phyloP scores from a whole-genome alignment of 2,797 vertebrate species.

The Eutrigla gurnardus region DNA sequence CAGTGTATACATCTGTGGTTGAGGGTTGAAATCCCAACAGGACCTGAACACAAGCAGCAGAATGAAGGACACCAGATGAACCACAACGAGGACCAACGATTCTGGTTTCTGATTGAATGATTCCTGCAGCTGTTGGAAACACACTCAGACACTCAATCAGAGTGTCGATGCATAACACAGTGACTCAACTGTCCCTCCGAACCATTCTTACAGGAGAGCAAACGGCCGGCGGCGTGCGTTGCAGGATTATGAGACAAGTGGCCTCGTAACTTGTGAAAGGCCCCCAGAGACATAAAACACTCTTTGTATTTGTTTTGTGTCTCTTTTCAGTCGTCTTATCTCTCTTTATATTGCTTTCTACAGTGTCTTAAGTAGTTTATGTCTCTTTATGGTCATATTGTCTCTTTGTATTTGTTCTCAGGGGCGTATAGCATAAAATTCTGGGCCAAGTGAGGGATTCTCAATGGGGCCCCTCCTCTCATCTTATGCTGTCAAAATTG shows the following conservation, averaged over 20 bases:
- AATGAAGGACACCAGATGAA: background rate
- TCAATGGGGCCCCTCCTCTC: background rate
- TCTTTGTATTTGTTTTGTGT: background rate
- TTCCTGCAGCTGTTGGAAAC: background rate
- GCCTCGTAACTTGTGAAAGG: background rate
- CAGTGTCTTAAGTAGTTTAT: background rate
- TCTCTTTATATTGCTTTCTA: background rate
- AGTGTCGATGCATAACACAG: too few relatives aligned
- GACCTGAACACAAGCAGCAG: background rate
- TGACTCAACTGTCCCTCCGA: too few relatives aligned
- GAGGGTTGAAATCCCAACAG: slow-evolving; percentile 11
- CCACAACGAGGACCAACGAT: background rate
- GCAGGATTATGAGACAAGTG: background rate
- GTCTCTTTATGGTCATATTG: background rate
- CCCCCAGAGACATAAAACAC: background rate
- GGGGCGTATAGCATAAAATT: background rate
- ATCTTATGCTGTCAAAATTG: background rate
- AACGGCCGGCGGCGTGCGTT: background rate
- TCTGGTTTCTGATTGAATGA: background rate
- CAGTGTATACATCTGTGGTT: slow-evolving; percentile 22
- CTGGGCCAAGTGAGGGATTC: background rate
- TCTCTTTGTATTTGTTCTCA: background rate
- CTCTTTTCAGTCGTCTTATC: background rate
- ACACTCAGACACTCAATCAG: background rate
- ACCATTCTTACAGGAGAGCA: background rate